These are phyloP conservation scores for Nomia melanderi DNA, from an alignment of 1,140 invertebrate species.

Conservation along the genomic window DNA sequence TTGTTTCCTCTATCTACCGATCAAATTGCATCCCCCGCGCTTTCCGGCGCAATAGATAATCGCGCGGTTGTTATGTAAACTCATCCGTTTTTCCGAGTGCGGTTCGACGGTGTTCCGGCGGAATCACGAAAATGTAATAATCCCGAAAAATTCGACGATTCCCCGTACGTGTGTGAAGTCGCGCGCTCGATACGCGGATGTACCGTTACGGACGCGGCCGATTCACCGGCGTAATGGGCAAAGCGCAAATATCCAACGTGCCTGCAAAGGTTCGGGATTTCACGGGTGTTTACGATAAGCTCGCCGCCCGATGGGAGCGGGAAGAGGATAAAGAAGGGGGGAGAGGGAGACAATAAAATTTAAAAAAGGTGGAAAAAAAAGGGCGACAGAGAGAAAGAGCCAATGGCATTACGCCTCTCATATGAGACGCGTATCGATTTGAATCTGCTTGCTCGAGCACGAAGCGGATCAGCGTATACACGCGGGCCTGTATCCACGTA, in stretches of 20 bases:
- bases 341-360: background rate
- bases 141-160: background rate
- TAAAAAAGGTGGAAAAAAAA: background rate
- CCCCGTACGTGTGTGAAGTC: too few species aligned
- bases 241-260: background rate
- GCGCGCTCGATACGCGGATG: too few species aligned
- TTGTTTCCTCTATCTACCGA: background rate
- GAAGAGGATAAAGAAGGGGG: too few species aligned
- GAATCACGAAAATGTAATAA: background rate
- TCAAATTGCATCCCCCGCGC: background rate
- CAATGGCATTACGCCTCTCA: conserved; percentile 36
- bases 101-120: background rate
- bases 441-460: conserved; percentile 44
- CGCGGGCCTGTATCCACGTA: conserved; percentile 42
- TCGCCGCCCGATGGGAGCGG: background rate
- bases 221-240: background rate
- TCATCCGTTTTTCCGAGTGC: background rate
- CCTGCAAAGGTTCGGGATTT: background rate
- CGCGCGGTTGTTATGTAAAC: background rate
- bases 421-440: conserved; percentile 45
- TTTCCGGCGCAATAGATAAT: background rate
- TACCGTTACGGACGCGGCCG: background rate
- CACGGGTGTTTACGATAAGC: background rate
- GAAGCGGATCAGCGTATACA: conserved; percentile 23
- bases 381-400: background rate